phyloP scores from a whole-genome alignment of 2,113 vertebrate species.

The Forbesichthys agassizii region DNA sequence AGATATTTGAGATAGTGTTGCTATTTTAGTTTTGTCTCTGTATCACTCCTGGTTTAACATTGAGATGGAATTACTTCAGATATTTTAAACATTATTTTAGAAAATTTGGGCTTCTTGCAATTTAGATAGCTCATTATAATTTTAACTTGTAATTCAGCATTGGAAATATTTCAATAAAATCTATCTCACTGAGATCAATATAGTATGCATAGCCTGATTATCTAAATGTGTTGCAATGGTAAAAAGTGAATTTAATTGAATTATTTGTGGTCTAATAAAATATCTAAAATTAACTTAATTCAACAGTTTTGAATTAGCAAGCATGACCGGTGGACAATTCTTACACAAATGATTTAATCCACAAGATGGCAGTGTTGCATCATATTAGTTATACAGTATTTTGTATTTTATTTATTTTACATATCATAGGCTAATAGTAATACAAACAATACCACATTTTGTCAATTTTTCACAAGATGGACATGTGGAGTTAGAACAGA shows the following conservation, averaged over 20 bases:
- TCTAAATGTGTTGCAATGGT: too few species aligned
- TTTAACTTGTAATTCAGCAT: not conserved
- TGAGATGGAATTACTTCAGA: not conserved
- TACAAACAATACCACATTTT: not conserved
- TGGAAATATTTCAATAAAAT: conserved; percentile 27
- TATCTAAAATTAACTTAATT: not conserved
- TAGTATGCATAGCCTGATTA: too few species aligned
- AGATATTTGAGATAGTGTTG: conserved; percentile 40
- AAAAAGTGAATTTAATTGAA: too few species aligned
- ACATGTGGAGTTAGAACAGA: not conserved
- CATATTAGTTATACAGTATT: not conserved
- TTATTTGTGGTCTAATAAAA: not conserved
- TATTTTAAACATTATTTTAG: not conserved
- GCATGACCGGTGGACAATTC: too few species aligned
- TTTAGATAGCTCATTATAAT: not conserved
- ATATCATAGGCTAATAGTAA: too few species aligned
- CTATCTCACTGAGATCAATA: not conserved
- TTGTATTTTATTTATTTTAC: too few species aligned
- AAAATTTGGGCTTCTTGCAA: not conserved
- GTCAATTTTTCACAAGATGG: not conserved
- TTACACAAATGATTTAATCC: conserved; percentile 16
- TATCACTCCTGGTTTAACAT: not conserved
- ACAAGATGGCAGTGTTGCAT: conserved; percentile 32
- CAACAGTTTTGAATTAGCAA: too few species aligned
- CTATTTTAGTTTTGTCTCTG: not conserved